Percentiles rank a stretch among this genome's conserved stretches.
Conservation (phyloP, 2,888 invertebrate genomes). For the Nomada fabriciana region DNA sequence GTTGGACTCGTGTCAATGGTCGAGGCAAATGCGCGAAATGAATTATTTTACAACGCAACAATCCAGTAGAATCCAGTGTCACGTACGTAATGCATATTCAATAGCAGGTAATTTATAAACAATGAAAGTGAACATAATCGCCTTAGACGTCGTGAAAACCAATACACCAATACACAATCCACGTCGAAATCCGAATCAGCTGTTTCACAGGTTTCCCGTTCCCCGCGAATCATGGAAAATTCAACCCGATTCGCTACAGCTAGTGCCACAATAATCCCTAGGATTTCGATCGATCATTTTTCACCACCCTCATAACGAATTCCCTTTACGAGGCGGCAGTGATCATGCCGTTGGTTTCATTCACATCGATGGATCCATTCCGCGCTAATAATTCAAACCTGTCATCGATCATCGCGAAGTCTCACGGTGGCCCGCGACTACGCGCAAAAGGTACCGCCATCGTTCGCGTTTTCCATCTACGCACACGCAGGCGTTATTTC, state of each 20-base stretch:
- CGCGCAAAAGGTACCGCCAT: background rate
- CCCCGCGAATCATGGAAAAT: too few relatives aligned
- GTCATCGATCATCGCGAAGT: conserved; percentile 43
- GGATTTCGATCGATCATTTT: conserved; percentile 18
- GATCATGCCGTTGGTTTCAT: conserved; percentile 12
- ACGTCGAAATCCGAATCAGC: background rate
- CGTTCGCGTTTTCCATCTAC: conserved; percentile 22
- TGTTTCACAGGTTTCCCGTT: too few relatives aligned
- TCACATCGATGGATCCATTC: conserved; percentile 27
- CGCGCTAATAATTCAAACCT: conserved; percentile 31
- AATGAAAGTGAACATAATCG: too few relatives aligned
- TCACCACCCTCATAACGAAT: conserved; percentile 9
- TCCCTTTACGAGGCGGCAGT: conserved; percentile 6
- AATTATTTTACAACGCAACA: too few relatives aligned
- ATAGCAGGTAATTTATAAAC: too few relatives aligned
- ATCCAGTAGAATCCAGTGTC: too few relatives aligned
- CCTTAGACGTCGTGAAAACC: too few relatives aligned
- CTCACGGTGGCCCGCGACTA: background rate
- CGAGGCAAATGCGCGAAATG: too few relatives aligned
- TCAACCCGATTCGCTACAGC: too few relatives aligned
- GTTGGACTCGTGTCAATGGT: too few relatives aligned
- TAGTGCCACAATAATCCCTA: conserved; percentile 3
- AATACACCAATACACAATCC: too few relatives aligned
- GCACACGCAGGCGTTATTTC: background rate
- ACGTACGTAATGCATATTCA: too few relatives aligned